phyloP scores from a whole-genome alignment of 2,113 vertebrate genomes.

The Barbus barbus region DNA sequence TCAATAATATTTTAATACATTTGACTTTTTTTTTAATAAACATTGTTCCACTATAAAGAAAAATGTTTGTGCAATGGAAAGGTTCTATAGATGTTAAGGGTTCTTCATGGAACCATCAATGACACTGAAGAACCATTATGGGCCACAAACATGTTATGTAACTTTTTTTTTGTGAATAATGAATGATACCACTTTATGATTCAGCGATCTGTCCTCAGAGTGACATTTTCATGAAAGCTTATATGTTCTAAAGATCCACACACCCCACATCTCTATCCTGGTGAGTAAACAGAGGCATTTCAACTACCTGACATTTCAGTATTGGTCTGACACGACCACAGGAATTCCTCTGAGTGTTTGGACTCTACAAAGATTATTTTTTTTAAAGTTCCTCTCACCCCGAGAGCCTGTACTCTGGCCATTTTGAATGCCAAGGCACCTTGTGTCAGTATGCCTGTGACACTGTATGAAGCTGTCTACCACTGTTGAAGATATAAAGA shows the following conservation, averaged over 20 bases:
- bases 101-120: too few relatives aligned
- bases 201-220: background rate
- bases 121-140: too few relatives aligned
- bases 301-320: slow-evolving; percentile 40
- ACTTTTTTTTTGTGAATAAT: too few relatives aligned
- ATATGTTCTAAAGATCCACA: background rate
- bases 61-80: too few relatives aligned
- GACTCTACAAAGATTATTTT: slow-evolving; percentile 23
- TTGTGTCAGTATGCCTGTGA: slow-evolving; percentile 30
- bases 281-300: slow-evolving; percentile 24
- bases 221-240: slow-evolving; percentile 28
- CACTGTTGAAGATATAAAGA: slow-evolving; percentile 5
- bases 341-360: slow-evolving; percentile 34
- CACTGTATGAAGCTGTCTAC: slow-evolving; percentile 12
- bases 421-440: slow-evolving; percentile 16
- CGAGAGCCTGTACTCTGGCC: background rate
- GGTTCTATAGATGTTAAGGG: too few relatives aligned
- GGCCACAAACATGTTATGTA: too few relatives aligned
- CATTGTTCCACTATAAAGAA: too few relatives aligned
- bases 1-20: too few relatives aligned
- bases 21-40: too few relatives aligned
- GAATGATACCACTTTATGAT: background rate
- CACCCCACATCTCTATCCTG: background rate
- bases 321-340: background rate
- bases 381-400: background rate